A percentile compares a stretch with the other conserved stretches of the same genome.
Evolutionary conservation across 2,888 invertebrate genomes (phyloP).

Genomic region (Sthenelais limicola): DNA sequence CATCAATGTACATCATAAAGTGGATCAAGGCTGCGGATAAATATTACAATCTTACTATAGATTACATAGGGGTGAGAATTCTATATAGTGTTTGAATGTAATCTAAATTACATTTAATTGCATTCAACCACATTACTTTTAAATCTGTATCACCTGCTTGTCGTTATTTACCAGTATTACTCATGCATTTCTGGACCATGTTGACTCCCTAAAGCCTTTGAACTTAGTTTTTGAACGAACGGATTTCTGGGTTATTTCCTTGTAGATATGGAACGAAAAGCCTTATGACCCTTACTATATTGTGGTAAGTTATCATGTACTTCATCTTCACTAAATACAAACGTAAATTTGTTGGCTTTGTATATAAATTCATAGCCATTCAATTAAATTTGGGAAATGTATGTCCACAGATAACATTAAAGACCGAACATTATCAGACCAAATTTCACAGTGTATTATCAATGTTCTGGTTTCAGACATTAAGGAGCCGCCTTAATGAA

Average conservation of each 20-base stretch:
- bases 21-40: slow-evolving; percentile 69
- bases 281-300: slow-evolving; percentile 59
- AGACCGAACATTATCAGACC: no score
- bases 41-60: slow-evolving; percentile 63
- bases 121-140: background rate
- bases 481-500: slow-evolving; percentile 59
- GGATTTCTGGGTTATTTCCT: slow-evolving; percentile 31
- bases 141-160: no score
- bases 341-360: no score
- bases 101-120: background rate
- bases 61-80: slow-evolving; percentile 65
- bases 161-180: background rate
- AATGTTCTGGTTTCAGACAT: slow-evolving; percentile 57
- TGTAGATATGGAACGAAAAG: slow-evolving; percentile 65
- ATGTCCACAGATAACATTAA: no score
- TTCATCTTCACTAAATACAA: no score
- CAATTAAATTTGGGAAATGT: no score
- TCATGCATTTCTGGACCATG: background rate
- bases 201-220: background rate
- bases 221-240: no score
- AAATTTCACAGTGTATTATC: no score
- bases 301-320: slow-evolving; percentile 44
- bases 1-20: slow-evolving; percentile 64
- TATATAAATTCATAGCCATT: no score
- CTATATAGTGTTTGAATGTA: background rate